A percentile compares a stretch with the other conserved stretches of the same genome.
Evolutionary conservation across 2,888 invertebrate species (phyloP).

Genomic region (Trachelus tabidus): DNA sequence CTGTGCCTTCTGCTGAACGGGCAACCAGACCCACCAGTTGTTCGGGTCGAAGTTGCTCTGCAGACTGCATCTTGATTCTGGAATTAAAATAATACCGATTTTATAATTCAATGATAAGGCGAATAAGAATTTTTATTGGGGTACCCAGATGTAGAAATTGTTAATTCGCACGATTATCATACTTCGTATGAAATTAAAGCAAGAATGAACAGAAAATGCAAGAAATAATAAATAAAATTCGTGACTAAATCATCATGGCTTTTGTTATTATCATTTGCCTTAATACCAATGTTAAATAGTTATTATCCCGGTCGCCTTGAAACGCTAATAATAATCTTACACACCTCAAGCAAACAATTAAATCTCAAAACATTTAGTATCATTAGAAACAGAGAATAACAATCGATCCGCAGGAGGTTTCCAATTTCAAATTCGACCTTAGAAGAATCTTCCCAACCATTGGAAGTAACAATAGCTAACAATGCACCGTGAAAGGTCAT

Average conservation of each 20-base stretch:
- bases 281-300: background rate
- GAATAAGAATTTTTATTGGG: conserved; percentile 4
- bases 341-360: background rate
- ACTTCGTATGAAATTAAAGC: background rate
- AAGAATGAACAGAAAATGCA: background rate
- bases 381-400: background rate
- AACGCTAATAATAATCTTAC: background rate
- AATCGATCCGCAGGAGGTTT: background rate
- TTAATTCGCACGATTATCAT: background rate
- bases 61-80: conserved; percentile 50
- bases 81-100: conserved; percentile 4
- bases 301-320: background rate
- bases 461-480: background rate
- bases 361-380: background rate
- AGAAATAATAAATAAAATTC: background rate
- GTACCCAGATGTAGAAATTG: conserved; percentile 29
- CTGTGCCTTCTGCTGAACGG: conserved; percentile 92
- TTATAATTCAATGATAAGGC: background rate
- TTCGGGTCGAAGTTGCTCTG: conserved; percentile 61
- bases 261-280: background rate
- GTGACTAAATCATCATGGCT: background rate
- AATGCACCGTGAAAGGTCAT: background rate
- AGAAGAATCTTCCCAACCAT: background rate
- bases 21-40: conserved; percentile 80
- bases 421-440: background rate